Percentiles rank a stretch among this genome's conserved stretches.
Evolutionary conservation across 2,113 vertebrate genomes (phyloP).

Genomic region (Lophius piscatorius): DNA sequence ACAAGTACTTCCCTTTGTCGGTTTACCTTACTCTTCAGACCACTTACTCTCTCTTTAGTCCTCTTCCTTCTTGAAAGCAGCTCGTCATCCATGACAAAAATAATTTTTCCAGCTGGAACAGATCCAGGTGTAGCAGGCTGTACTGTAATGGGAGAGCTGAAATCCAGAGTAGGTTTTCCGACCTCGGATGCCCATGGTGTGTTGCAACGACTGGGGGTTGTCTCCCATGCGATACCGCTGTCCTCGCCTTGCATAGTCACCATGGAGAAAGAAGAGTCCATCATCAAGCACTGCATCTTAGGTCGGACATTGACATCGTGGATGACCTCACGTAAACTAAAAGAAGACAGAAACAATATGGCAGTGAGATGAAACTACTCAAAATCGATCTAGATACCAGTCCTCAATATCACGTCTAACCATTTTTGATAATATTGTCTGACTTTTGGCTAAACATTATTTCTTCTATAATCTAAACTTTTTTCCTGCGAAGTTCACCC

Average conservation of each 20-base stretch:
- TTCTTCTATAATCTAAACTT: too few species aligned
- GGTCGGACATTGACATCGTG: constrained; percentile 85
- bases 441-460: too few species aligned
- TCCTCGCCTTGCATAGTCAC: constrained; percentile 91
- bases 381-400: neutral
- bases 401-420: neutral
- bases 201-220: constrained; percentile 84
- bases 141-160: constrained; percentile 69
- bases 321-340: constrained; percentile 86
- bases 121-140: constrained; percentile 62
- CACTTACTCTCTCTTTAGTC: constrained; percentile 66
- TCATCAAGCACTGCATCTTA: constrained; percentile 90
- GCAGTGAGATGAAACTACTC: neutral
- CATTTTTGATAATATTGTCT: too few species aligned
- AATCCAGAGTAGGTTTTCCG: constrained; percentile 79
- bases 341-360: neutral
- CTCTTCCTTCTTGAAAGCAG: constrained; percentile 79
- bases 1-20: constrained; percentile 10
- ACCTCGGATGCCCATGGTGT: constrained; percentile 88
- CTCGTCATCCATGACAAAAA: constrained; percentile 89
- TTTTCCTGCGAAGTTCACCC: too few species aligned
- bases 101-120: constrained; percentile 84
- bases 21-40: constrained; percentile 29
- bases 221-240: constrained; percentile 93
- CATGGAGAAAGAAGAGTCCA: constrained; percentile 92